Conservation (phyloP, 2,797 vertebrate genomes). For the Strix occidentalis region DNA sequence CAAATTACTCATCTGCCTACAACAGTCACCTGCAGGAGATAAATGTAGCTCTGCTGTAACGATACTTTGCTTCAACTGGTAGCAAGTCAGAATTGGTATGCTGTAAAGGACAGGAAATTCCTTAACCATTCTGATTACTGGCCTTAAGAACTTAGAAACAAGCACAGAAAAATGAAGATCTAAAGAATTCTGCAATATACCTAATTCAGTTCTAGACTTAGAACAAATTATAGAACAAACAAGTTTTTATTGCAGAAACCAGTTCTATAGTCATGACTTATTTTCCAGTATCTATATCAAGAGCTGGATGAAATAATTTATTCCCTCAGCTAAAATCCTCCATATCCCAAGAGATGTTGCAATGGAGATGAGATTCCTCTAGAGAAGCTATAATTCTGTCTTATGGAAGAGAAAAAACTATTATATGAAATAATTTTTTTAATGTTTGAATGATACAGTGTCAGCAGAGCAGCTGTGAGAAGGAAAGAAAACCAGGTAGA, state of each 20-base stretch:
- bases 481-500: not conserved
- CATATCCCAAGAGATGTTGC: not conserved
- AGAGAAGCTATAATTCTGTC: not conserved
- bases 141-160: not conserved
- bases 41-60: not conserved
- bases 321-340: not conserved
- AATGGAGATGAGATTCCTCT: not conserved
- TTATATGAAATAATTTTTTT: not conserved
- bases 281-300: not conserved
- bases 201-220: not conserved
- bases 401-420: not conserved
- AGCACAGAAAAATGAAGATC: not conserved
- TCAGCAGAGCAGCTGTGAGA: not conserved
- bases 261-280: not conserved
- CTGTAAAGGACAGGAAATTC: not conserved
- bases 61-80: not conserved
- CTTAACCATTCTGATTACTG: not conserved
- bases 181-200: not conserved
- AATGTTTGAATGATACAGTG: not conserved
- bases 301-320: not conserved
- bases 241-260: not conserved
- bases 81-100: not conserved
- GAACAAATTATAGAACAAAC: not conserved
- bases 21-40: not conserved
- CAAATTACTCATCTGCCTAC: not conserved